These are phyloP conservation scores for Pectinophora gossypiella DNA, from an alignment of 1,140 invertebrate species.

Conservation along the genomic window DNA sequence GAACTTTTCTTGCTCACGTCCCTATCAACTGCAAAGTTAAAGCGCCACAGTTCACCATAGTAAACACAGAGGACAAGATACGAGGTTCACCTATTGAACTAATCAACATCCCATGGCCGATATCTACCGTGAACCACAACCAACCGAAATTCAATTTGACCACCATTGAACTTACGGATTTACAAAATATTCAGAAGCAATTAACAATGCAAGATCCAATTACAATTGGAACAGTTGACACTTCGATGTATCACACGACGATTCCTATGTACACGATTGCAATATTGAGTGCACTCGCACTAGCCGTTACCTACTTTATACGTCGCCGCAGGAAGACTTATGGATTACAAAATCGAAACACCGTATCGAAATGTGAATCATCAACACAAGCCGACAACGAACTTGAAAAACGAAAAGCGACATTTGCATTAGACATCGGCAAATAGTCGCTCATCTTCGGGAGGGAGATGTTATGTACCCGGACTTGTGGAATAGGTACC, in stretches of 20 bases:
- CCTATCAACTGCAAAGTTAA: constrained; percentile 1
- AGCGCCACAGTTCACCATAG: constrained; percentile 1
- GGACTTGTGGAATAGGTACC: too few species aligned
- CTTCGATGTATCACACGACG: not conserved
- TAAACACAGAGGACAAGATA: not conserved
- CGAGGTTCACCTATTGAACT: not conserved
- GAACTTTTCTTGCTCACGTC: not conserved
- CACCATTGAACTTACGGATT: not conserved
- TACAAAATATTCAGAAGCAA: constrained; percentile 2
- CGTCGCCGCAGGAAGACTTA: not conserved
- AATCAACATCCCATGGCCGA: not conserved
- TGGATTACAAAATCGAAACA: not conserved
- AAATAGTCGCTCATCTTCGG: constrained; percentile 7
- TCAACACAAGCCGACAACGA: not conserved
- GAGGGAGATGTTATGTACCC: constrained; percentile 2
- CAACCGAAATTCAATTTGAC: not conserved
- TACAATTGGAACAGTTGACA: not conserved
- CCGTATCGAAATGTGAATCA: constrained; percentile 2
- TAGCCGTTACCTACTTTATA: not conserved
- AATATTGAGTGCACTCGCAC: constrained; percentile 3
- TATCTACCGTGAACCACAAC: too few species aligned
- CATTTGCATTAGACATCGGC: constrained; percentile 6
- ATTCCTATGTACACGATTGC: not conserved
- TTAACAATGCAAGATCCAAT: not conserved
- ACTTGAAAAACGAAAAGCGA: not conserved